Evolutionary conservation across 2,888 invertebrate genomes (phyloP).

Genomic region (Laspeyria flexula): DNA sequence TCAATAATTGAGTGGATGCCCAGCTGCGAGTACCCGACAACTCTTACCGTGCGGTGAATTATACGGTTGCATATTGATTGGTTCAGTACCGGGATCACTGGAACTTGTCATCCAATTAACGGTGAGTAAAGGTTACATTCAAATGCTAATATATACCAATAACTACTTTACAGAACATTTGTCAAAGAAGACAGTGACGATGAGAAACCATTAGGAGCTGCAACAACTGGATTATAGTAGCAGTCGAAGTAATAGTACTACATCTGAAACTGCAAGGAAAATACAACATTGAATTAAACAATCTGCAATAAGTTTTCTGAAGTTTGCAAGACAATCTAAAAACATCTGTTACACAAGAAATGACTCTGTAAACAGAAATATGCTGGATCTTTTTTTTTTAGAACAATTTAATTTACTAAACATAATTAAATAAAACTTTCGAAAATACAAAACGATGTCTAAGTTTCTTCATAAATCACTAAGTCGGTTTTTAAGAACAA

Average conservation of each 20-base stretch:
- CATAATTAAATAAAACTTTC: background rate
- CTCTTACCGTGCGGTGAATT: slow-evolving; percentile 71
- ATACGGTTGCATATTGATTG: slow-evolving; percentile 81
- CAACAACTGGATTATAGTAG: too few species aligned
- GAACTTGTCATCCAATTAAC: slow-evolving; percentile 63
- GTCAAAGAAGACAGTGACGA: slow-evolving; percentile 4
- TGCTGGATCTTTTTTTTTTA: too few species aligned
- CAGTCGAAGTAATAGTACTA: too few species aligned
- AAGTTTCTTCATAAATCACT: background rate
- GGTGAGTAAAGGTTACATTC: slow-evolving; percentile 60
- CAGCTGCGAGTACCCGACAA: slow-evolving; percentile 64
- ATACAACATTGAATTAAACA: too few species aligned
- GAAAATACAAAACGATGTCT: background rate
- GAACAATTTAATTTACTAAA: background rate
- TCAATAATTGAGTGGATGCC: slow-evolving; percentile 76
- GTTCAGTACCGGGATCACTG: slow-evolving; percentile 64
- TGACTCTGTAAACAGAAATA: too few species aligned
- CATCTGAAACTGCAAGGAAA: too few species aligned
- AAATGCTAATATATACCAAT: slow-evolving; percentile 14
- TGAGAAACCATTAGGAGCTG: background rate
- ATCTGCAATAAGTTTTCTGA: too few species aligned
- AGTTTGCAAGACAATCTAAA: too few species aligned
- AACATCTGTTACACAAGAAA: too few species aligned
- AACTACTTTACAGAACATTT: slow-evolving; percentile 18
- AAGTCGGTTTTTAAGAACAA: slow-evolving; percentile 20